These are phyloP conservation scores for Enoplosus armatus DNA, from an alignment of 2,797 vertebrate species.

Conservation along the genomic window DNA sequence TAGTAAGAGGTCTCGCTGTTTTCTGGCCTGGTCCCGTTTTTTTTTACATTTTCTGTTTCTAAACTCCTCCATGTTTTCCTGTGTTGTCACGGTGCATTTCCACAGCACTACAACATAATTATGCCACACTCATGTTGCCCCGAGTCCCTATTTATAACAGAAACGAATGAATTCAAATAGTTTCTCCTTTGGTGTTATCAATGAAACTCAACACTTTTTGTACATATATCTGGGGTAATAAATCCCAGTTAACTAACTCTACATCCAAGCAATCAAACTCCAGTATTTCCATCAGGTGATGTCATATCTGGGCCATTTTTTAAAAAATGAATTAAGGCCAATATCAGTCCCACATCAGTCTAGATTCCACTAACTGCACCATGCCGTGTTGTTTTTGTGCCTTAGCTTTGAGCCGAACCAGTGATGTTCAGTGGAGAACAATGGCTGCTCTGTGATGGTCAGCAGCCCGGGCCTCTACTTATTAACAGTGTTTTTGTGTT, in stretches of 20 bases:
- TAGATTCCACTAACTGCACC: not conserved
- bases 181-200: not conserved
- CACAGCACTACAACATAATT: not conserved
- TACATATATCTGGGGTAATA: not conserved
- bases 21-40: not conserved
- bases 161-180: not conserved
- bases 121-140: too few relatives aligned
- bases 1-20: not conserved
- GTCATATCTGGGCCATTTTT: not conserved
- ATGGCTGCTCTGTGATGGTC: constrained; percentile 56
- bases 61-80: not conserved
- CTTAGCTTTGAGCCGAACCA: constrained; percentile 33
- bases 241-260: not conserved
- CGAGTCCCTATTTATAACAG: not conserved
- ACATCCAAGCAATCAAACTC: not conserved
- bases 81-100: not conserved
- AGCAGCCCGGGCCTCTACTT: constrained; percentile 40
- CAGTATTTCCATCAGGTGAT: too few relatives aligned
- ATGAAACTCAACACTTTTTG: not conserved
- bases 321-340: not conserved
- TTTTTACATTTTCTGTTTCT: not conserved
- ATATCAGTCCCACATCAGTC: not conserved
- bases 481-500: constrained; percentile 40
- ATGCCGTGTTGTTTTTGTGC: constrained; percentile 10
- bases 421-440: constrained; percentile 49